phyloP scores from a whole-genome alignment of 2,113 vertebrate genomes.

The Crotophaga sulcirostris region DNA sequence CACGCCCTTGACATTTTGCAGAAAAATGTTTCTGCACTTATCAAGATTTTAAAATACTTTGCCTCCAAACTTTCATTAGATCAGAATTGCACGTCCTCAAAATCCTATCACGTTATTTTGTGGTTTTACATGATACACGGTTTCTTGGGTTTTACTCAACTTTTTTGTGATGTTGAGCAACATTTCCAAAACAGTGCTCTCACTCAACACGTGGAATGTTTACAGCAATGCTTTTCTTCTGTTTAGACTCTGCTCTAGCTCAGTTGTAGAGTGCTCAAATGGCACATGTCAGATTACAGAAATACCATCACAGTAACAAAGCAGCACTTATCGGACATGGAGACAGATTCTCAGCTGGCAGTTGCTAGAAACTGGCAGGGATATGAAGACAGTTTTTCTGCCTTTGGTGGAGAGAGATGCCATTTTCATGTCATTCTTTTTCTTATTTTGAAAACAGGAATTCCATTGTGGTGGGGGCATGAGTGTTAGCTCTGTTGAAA shows the following conservation, averaged over 20 bases:
- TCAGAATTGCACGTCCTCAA: background rate
- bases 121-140: background rate
- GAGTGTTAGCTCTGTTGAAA: background rate
- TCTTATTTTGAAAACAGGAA: background rate
- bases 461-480: background rate
- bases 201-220: background rate
- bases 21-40: background rate
- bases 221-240: background rate
- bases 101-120: background rate
- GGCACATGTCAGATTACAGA: background rate
- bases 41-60: background rate
- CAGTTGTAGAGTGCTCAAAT: background rate
- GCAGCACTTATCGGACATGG: background rate
- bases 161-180: background rate
- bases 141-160: background rate
- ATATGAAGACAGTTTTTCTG: background rate
- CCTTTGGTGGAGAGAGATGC: background rate
- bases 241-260: background rate
- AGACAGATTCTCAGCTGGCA: slow-evolving; percentile 12
- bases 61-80: background rate
- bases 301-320: slow-evolving; percentile 1
- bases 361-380: background rate
- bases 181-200: background rate
- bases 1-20: background rate
- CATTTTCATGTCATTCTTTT: background rate